Conservation (phyloP, 2,113 vertebrate genomes). For the Scortum barcoo region DNA sequence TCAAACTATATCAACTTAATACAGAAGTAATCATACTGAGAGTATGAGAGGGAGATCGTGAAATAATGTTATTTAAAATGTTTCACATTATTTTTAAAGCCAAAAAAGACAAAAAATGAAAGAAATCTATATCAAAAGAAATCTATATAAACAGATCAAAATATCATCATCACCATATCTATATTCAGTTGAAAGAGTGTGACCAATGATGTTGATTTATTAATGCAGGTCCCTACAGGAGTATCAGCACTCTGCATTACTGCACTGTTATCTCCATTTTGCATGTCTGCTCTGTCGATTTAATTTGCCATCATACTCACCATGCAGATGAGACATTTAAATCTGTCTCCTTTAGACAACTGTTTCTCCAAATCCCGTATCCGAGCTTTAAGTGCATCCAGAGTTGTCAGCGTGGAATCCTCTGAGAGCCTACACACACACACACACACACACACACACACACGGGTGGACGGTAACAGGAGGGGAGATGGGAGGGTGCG, state of each 20-base stretch:
- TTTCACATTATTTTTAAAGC: neutral
- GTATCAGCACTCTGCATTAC: conserved; percentile 4
- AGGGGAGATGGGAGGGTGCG: conserved; percentile 45
- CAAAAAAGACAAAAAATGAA: neutral
- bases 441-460: conserved; percentile 76
- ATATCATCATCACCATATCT: neutral
- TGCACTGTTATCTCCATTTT: conserved; percentile 4
- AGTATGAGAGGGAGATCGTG: neutral
- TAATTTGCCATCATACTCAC: conserved; percentile 83
- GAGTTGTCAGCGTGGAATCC: conserved; percentile 88
- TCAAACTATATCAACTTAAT: neutral
- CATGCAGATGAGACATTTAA: conserved; percentile 99
- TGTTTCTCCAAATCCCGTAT: conserved; percentile 99
- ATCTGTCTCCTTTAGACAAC: conserved; percentile 96
- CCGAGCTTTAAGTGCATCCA: conserved; percentile 96
- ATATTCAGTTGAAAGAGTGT: neutral
- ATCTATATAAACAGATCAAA: neutral
- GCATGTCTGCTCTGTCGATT: conserved; percentile 29
- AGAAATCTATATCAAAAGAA: neutral
- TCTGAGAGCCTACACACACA: conserved; percentile 71
- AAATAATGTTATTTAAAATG: neutral
- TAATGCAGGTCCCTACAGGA: conserved; percentile 16
- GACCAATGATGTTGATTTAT: conserved; percentile 22
- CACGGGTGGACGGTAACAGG: conserved; percentile 65
- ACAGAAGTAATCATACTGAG: neutral